phyloP scores from a whole-genome alignment of 2,797 vertebrate species.

The Acanthornis magna region DNA sequence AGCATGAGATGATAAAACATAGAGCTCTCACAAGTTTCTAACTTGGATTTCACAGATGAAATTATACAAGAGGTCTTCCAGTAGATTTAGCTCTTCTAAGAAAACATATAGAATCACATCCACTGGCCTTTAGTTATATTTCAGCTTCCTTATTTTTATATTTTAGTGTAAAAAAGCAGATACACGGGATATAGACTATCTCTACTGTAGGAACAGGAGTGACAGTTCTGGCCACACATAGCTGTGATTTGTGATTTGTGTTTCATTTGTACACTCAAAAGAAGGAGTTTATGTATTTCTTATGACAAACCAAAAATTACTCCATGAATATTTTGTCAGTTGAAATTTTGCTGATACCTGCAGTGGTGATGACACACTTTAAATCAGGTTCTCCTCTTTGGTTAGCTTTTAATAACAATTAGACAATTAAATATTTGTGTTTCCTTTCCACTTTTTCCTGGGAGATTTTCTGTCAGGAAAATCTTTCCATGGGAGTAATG shows the following conservation, averaged over 20 bases:
- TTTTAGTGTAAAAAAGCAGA: not conserved
- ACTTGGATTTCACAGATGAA: not conserved
- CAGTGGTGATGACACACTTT: not conserved
- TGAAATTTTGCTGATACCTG: not conserved
- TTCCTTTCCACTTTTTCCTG: not conserved
- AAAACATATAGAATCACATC: not conserved
- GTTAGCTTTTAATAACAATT: constrained; percentile 18
- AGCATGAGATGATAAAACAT: not conserved
- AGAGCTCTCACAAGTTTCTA: not conserved
- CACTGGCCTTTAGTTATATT: not conserved
- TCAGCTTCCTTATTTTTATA: constrained; percentile 7
- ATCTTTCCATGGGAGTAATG: not conserved
- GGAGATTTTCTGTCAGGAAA: constrained; percentile 17
- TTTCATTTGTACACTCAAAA: not conserved
- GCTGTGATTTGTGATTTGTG: not conserved
- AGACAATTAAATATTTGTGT: not conserved
- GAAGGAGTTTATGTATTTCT: not conserved
- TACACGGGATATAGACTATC: not conserved
- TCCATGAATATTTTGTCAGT: not conserved
- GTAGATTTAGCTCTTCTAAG: not conserved
- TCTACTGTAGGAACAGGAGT: not conserved
- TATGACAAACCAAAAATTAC: not conserved
- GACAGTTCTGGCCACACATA: not conserved
- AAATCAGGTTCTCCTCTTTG: constrained; percentile 15
- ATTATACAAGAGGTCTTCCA: not conserved